Conservation (phyloP, 2,888 invertebrate species). For the Leuctra nigra region DNA sequence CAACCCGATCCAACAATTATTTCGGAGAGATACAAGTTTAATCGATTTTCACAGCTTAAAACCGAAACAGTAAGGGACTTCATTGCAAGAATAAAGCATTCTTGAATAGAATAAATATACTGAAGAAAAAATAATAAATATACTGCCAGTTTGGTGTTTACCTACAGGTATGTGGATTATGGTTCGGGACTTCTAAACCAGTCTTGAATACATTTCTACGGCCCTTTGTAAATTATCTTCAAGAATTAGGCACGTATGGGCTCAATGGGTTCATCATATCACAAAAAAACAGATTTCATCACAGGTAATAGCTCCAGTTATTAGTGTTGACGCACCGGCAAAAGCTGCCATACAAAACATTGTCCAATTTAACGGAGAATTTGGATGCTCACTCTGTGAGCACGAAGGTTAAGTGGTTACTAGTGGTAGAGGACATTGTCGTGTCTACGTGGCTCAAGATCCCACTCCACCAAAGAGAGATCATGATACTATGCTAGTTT, state of each 20-base stretch:
- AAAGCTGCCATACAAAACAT: not conserved
- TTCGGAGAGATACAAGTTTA: too few species aligned
- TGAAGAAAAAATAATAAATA: too few species aligned
- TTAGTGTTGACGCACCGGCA: conserved; percentile 8
- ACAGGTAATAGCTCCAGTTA: not conserved
- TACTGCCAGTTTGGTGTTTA: not conserved
- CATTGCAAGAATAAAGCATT: too few species aligned
- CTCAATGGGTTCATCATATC: not conserved
- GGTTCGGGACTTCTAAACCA: not conserved
- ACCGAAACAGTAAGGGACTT: too few species aligned
- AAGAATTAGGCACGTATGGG: too few species aligned
- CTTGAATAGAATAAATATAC: too few species aligned
- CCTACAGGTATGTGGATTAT: not conserved
- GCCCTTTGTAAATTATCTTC: not conserved
- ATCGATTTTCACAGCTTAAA: too few species aligned
- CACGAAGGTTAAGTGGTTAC: not conserved
- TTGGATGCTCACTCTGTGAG: conserved; percentile 10
- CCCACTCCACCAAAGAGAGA: not conserved
- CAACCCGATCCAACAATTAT: too few species aligned
- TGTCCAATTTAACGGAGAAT: not conserved
- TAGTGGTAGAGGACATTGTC: not conserved
- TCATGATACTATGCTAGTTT: not conserved
- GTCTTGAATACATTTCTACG: not conserved
- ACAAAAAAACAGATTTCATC: not conserved
- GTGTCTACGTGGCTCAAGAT: not conserved